Base-by-base conservation (phyloP, 1,140 invertebrate genomes). In the Drusus annulatus region DNA sequence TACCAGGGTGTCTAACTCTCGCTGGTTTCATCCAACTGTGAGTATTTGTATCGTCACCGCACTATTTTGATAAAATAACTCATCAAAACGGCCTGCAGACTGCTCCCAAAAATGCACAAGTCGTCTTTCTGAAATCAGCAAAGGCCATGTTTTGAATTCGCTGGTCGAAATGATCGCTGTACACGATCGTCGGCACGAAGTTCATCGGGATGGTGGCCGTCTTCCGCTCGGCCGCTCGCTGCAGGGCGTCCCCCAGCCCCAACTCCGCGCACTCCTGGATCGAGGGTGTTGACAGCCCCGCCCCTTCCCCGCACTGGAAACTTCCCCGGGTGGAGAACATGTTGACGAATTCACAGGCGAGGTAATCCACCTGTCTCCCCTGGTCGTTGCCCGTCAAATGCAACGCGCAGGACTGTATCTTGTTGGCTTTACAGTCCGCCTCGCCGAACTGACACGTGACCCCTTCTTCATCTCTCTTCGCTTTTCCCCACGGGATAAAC, bases 401-500 rank as follows among this genome's bases (percentile, higher is more conserved):
- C 0, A 89, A 63, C 4, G 81, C 85, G 71, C 88, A 89, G 60
- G 87, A 85, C n/a, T 89, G 87, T 13, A 89, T 82, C 13, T 86
- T 84, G 74, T 89, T 89, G 0, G 86, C 88, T 84, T 85, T 87
- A 79, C 88, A 89, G 58, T 88, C 87, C 2, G 50, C 28, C 0
- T 28, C 45, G 7, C 84, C 84, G 69, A 87, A 89, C 58, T 88
- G 87, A 60, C 88, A 89, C 3, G 65, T 63, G 0, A 87, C 65
- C 10, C 23, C 80, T 7, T 82, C 84, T 17, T 84, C 75, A 13
- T 79, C 73, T 36, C 81, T 71, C 36, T n/a, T 75, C 0, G 87
- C 85, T 51, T 86, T 85, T 5, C 87, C 88, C 88, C 88, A 89
- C 0, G 87, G 86, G 3, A 89, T 84, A 52, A 88, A 88, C 74